Percentiles rank a stretch among this genome's conserved stretches.
These are phyloP conservation scores for Melanotaenia boesemani DNA, from an alignment of 2,797 vertebrate species.

Conservation along the genomic window DNA sequence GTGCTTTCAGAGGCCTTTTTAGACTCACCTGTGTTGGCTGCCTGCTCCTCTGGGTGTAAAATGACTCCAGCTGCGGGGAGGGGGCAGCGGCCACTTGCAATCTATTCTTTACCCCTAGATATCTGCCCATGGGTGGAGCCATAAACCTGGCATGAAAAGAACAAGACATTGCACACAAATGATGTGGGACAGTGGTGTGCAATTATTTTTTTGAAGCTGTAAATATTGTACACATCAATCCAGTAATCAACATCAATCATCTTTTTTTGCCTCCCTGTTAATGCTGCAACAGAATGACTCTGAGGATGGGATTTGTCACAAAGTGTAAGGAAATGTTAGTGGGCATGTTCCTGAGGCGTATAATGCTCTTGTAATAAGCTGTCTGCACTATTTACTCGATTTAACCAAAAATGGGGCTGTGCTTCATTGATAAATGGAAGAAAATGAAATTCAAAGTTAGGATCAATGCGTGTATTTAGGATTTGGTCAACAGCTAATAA, in stretches of 20 bases:
- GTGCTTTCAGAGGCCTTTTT: slow-evolving; percentile 1
- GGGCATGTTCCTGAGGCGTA: background rate
- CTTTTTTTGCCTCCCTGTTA: background rate
- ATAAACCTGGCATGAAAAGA: slow-evolving; percentile 77
- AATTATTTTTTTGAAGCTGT: background rate
- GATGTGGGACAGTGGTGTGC: background rate
- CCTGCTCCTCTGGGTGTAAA: slow-evolving; percentile 79
- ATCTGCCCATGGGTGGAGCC: slow-evolving; percentile 86
- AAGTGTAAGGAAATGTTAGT: background rate
- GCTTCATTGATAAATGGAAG: background rate
- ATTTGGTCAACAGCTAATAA: background rate
- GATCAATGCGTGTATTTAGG: background rate
- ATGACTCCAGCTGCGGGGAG: slow-evolving; percentile 82
- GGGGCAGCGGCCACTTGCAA: slow-evolving; percentile 63
- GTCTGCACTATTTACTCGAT: background rate
- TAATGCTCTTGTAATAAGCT: slow-evolving; percentile 11
- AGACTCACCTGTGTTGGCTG: slow-evolving; percentile 75
- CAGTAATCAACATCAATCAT: background rate
- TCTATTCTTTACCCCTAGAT: slow-evolving; percentile 86
- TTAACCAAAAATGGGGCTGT: background rate
- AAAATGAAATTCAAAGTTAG: background rate
- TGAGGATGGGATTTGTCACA: background rate
- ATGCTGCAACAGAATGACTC: slow-evolving; percentile 2
- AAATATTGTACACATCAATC: background rate
- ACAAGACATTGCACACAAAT: slow-evolving; percentile 31